Conservation (phyloP, 2,888 invertebrate genomes). For the Mythimna loreyi region DNA sequence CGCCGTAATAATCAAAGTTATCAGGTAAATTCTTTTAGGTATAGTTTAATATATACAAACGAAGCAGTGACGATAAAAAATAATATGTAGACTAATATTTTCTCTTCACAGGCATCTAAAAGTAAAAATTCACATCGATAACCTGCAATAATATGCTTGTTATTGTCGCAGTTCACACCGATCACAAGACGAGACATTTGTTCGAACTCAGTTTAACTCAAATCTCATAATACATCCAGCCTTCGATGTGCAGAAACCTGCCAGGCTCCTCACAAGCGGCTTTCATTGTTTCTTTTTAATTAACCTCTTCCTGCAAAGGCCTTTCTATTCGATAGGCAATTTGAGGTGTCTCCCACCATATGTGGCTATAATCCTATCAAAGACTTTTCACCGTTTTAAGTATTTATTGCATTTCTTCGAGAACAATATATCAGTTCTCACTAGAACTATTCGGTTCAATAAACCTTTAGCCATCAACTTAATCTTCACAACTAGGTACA, state of each 20-base stretch:
- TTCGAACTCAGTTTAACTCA: constrained; percentile 18
- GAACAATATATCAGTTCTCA: background rate
- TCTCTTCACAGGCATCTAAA: background rate
- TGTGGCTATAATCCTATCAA: background rate
- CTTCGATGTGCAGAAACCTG: constrained; percentile 9
- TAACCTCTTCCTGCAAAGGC: constrained; percentile 6
- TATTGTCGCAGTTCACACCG: background rate
- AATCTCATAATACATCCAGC: constrained; percentile 3
- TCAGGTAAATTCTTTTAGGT: too few species aligned
- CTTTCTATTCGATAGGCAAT: background rate
- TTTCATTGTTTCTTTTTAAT: constrained; percentile 27
- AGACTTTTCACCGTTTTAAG: background rate
- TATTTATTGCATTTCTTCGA: background rate
- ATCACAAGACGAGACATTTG: constrained; percentile 9
- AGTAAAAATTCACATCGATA: background rate
- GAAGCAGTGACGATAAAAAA: background rate
- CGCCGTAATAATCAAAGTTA: too few species aligned
- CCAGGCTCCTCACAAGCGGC: constrained; percentile 14
- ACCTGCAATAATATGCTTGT: background rate
- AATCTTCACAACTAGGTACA: constrained; percentile 2
- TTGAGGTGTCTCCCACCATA: background rate
- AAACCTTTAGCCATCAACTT: constrained; percentile 2
- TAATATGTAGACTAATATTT: too few species aligned
- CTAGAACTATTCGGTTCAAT: constrained; percentile 8
- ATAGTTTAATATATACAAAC: too few species aligned